Evolutionary conservation across 2,113 vertebrate genomes (phyloP), one percentile per base, ranked within the genome.

Genomic region (Bufo gargarizans): DNA sequence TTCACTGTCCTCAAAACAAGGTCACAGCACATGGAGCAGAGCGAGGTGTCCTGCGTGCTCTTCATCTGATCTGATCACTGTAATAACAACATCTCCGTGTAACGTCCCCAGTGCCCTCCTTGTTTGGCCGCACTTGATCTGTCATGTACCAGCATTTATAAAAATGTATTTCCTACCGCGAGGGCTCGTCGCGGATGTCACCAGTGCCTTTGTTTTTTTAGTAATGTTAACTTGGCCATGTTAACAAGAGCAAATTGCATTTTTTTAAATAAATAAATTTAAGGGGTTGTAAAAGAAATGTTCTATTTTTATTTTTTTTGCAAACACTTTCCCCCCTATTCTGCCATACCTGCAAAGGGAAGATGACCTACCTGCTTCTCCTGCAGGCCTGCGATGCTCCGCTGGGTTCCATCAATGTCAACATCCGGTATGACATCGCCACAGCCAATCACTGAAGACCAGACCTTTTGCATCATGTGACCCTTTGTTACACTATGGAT

Each of bases 1-100:
- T 83, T 65, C 71, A 12, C 80, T 88, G 87, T 83, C 87, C 87
- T 88, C 72, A 84, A 22, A 55, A 50, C 80, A 84, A 88, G 87
- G 87, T 88, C 80, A 77, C 47, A 55, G 58, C 79, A 55, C 56
- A 82, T 19, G 50, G n/a, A 86, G 45, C 58, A 61, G 16, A 49
- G 65, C 49, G 63, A 77, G 71, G 56, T 63, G n/a, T 71, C 63
- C 59, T 77, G 58, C 45, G 12, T 11, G 61, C 84, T 61, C 13
- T 59, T 43, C 22, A 76, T 85, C 43, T 49, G 33, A 47, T 85
- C 84, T 63, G 72, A 71, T 71, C 50, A 12, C 67, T 58, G 82
- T 22, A 84, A 74, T 43, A n/a, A 55, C 33, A 56, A 56, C 50
- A 67, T 84, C 74, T 84, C 65, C 82, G 43, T 72, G 50, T 84